Evolutionary conservation across 2,113 vertebrate species (phyloP).

Genomic region (Hyperoodon ampullatus): DNA sequence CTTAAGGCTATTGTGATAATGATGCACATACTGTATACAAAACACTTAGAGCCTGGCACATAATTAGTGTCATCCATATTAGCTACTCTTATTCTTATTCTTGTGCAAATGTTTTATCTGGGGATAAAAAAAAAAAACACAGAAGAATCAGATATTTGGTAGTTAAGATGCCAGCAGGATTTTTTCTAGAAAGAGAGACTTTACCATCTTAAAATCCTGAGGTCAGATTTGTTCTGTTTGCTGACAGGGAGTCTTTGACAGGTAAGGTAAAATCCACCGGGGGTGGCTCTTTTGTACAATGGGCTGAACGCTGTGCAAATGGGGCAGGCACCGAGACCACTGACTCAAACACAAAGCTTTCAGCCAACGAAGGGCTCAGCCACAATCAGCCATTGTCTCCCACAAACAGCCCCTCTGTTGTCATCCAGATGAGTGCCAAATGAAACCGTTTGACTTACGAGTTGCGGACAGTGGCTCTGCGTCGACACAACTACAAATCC

Average conservation of each 20-base stretch:
- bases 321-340: background rate
- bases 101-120: background rate
- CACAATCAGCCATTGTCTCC: conserved; percentile 53
- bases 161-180: background rate
- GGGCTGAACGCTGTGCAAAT: background rate
- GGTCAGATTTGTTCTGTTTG: background rate
- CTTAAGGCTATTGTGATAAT: background rate
- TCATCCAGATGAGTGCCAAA: background rate
- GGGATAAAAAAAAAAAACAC: no score
- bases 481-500: background rate
- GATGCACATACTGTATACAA: background rate
- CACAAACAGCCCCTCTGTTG: background rate
- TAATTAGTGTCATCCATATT: background rate
- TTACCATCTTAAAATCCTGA: background rate
- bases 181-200: conserved; percentile 20
- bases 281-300: background rate
- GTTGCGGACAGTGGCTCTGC: background rate
- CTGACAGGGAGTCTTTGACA: background rate
- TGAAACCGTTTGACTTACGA: background rate
- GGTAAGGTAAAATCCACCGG: background rate
- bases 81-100: background rate
- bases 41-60: background rate
- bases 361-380: background rate
- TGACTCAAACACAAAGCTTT: background rate
- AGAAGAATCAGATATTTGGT: background rate